phyloP scores from a whole-genome alignment of 2,113 vertebrate genomes.

The Ancistrus triradiatus region DNA sequence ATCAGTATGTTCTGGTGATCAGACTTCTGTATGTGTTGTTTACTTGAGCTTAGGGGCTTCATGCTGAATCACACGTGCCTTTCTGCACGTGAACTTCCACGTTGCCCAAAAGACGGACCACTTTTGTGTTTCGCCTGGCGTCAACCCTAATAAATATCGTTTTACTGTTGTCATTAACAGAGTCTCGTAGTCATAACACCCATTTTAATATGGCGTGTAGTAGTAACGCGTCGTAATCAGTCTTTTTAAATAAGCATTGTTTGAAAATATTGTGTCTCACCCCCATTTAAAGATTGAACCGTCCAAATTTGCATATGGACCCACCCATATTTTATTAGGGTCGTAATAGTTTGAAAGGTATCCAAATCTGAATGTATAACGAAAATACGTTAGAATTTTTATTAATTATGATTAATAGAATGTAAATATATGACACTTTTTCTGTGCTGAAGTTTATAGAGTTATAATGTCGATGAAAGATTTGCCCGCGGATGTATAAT shows the following conservation, averaged over 20 bases:
- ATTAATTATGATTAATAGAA: neutral
- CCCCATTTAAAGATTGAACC: neutral
- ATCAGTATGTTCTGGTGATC: too few species aligned
- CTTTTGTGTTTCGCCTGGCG: neutral
- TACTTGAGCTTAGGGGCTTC: neutral
- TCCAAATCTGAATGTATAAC: too few species aligned
- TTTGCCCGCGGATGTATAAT: neutral
- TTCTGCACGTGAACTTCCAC: slow-evolving; percentile 39
- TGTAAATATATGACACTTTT: neutral
- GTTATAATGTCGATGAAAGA: neutral
- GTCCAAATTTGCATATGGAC: too few species aligned
- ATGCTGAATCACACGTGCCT: slow-evolving; percentile 30
- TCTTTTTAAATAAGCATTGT: too few species aligned
- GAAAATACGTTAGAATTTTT: neutral
- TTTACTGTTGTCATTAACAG: too few species aligned
- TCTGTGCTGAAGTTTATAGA: neutral
- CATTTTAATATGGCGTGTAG: too few species aligned
- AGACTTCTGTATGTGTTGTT: neutral
- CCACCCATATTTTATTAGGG: too few species aligned
- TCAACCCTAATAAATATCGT: neutral
- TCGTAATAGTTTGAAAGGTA: too few species aligned
- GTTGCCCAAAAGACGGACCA: slow-evolving; percentile 26
- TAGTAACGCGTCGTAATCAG: too few species aligned
- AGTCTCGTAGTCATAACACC: too few species aligned
- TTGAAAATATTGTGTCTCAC: neutral